Conservation (phyloP, 2,888 invertebrate genomes). For the Heliconius erato region DNA sequence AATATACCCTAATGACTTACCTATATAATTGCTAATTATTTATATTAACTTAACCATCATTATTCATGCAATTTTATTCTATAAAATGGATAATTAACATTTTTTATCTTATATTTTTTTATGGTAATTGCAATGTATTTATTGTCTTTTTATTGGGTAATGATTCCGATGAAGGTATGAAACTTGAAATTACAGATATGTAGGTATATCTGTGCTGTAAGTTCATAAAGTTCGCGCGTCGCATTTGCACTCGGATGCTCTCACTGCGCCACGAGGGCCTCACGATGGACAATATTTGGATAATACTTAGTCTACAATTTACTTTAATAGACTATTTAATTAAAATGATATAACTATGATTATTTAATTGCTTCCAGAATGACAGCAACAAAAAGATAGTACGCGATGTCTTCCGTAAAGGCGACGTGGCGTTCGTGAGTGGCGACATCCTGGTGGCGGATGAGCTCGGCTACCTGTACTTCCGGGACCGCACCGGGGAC, state of each 20-base stretch:
- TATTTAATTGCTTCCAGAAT: slow-evolving; percentile 68
- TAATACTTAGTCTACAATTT: neutral
- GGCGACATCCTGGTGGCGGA: slow-evolving; percentile 96
- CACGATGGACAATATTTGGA: neutral
- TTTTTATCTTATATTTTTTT: too few relatives aligned
- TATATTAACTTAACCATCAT: too few relatives aligned
- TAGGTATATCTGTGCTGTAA: too few relatives aligned
- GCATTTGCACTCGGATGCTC: neutral
- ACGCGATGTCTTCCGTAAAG: slow-evolving; percentile 92
- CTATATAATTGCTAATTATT: neutral
- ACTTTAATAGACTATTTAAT: too few relatives aligned
- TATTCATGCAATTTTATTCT: too few relatives aligned
- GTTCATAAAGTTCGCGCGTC: too few relatives aligned
- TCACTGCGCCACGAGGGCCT: neutral
- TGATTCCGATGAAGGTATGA: too few relatives aligned
- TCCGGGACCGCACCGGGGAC: slow-evolving; percentile 95
- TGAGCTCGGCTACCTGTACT: slow-evolving; percentile 96
- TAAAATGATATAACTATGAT: too few relatives aligned
- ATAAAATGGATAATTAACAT: too few relatives aligned
- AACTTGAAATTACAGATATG: too few relatives aligned
- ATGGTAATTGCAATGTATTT: neutral
- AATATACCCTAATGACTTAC: neutral
- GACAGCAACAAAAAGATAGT: slow-evolving; percentile 95
- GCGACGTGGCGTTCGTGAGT: slow-evolving; percentile 96
- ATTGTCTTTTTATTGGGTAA: neutral